These are phyloP conservation scores for Clarias gariepinus DNA, from an alignment of 2,113 vertebrate genomes.

Conservation along the genomic window DNA sequence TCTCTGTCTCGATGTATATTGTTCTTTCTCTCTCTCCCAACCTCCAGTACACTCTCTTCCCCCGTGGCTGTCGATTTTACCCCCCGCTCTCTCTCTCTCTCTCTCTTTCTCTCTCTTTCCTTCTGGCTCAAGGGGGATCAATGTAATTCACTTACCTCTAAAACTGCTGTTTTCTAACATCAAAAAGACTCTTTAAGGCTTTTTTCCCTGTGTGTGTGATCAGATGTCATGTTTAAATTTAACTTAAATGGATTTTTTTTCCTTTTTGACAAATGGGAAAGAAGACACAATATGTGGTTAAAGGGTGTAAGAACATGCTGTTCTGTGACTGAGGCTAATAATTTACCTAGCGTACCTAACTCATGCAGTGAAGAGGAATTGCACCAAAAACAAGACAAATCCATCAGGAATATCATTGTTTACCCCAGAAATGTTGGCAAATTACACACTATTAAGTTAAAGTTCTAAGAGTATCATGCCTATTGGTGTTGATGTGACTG, in stretches of 20 bases:
- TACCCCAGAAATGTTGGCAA: too few relatives aligned
- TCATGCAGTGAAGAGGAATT: background rate
- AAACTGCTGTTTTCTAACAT: constrained; percentile 61
- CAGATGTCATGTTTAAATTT: constrained; percentile 30
- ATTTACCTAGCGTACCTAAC: background rate
- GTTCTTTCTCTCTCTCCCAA: background rate
- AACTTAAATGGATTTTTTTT: background rate
- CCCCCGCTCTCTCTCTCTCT: constrained; percentile 42
- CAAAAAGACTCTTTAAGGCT: constrained; percentile 57
- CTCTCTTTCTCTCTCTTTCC: constrained; percentile 5
- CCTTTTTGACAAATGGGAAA: background rate
- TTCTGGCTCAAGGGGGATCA: constrained; percentile 49
- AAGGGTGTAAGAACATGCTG: background rate
- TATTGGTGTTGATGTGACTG: background rate
- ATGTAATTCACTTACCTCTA: constrained; percentile 64
- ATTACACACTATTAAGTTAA: background rate
- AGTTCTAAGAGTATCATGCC: background rate
- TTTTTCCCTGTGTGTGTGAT: constrained; percentile 58
- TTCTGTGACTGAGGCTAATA: background rate
- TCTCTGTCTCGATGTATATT: background rate
- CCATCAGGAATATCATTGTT: too few relatives aligned
- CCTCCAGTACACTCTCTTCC: background rate
- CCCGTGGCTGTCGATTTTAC: background rate
- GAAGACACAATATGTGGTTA: background rate
- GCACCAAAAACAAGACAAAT: background rate